Conservation (phyloP, 1,140 invertebrate species). For the Bombus pascuorum region DNA sequence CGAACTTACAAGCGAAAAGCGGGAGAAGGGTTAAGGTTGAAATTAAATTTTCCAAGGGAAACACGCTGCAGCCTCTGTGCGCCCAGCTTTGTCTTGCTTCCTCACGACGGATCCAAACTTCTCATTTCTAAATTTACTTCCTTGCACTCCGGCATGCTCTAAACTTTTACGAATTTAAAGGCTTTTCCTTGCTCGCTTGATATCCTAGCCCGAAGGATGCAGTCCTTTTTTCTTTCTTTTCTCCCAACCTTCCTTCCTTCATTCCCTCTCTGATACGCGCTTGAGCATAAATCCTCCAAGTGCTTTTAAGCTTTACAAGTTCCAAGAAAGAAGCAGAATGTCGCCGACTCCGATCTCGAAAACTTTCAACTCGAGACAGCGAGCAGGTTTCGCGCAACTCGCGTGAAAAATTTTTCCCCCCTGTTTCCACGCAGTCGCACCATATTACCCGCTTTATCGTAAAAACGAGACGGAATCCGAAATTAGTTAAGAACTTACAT, state of each 20-base stretch:
- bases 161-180: conserved; percentile 58
- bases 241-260: not conserved
- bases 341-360: conserved; percentile 53
- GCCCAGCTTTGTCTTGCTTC: not conserved
- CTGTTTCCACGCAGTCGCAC: not conserved
- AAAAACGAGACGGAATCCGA: conserved; percentile 48
- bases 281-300: conserved; percentile 62
- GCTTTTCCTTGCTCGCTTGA: conserved; percentile 31
- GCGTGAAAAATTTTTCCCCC: conserved; percentile 47
- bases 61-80: not conserved
- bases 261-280: conserved; percentile 37
- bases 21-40: conserved; percentile 20
- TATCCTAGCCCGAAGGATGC: conserved; percentile 30
- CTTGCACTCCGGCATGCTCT: conserved; percentile 39
- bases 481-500: conserved; percentile 54
- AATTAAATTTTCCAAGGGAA: conserved; percentile 35
- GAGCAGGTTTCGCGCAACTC: conserved; percentile 9
- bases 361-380: conserved; percentile 44
- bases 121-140: conserved; percentile 38
- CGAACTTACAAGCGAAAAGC: not conserved
- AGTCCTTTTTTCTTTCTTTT: conserved; percentile 18
- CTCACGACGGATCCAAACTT: conserved; percentile 42
- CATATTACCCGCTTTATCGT: conserved; percentile 47
- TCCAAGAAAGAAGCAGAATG: conserved; percentile 60
- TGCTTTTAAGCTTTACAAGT: conserved; percentile 75